Evolutionary conservation across 2,888 invertebrate genomes (phyloP).

Genomic region (Xylota segnis): DNA sequence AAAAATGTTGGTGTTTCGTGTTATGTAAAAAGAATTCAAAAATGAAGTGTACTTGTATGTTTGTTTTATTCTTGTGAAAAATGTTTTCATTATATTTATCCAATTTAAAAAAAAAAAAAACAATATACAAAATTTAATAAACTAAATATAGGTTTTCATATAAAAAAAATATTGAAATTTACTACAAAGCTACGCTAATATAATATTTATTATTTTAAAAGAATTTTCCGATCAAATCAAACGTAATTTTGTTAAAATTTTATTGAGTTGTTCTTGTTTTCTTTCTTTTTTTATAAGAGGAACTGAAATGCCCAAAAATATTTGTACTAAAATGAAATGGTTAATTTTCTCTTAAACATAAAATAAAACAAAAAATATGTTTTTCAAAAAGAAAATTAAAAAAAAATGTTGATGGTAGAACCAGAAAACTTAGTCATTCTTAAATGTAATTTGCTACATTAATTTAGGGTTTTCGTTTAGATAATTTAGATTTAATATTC

Average conservation of each 20-base stretch:
- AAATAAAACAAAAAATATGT: slow-evolving; percentile 31
- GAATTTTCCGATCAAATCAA: slow-evolving; percentile 23
- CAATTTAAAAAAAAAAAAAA: slow-evolving; percentile 55
- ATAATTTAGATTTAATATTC: slow-evolving; percentile 50
- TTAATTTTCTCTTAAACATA: slow-evolving; percentile 47
- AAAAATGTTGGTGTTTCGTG: background rate
- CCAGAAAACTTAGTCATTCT: slow-evolving; percentile 58
- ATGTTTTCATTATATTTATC: slow-evolving; percentile 66
- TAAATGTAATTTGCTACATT: slow-evolving; percentile 70
- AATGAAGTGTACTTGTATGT: slow-evolving; percentile 33
- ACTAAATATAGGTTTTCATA: slow-evolving; percentile 59
- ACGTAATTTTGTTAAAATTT: slow-evolving; percentile 27
- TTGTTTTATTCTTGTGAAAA: slow-evolving; percentile 45
- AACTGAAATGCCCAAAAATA: slow-evolving; percentile 72
- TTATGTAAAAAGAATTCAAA: slow-evolving; percentile 16
- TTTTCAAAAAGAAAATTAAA: slow-evolving; percentile 1
- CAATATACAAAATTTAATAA: slow-evolving; percentile 65
- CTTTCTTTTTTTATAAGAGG: slow-evolving; percentile 50
- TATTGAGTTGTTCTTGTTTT: slow-evolving; percentile 33
- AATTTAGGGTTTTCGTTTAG: slow-evolving; percentile 55
- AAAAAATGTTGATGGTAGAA: slow-evolving; percentile 43
- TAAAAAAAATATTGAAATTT: slow-evolving; percentile 61
- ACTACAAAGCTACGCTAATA: slow-evolving; percentile 69
- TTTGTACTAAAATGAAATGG: slow-evolving; percentile 76
- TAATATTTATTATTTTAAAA: slow-evolving; percentile 35